Conservation (phyloP, 2,113 vertebrate species). For the Sakesphorus luctuosus region DNA sequence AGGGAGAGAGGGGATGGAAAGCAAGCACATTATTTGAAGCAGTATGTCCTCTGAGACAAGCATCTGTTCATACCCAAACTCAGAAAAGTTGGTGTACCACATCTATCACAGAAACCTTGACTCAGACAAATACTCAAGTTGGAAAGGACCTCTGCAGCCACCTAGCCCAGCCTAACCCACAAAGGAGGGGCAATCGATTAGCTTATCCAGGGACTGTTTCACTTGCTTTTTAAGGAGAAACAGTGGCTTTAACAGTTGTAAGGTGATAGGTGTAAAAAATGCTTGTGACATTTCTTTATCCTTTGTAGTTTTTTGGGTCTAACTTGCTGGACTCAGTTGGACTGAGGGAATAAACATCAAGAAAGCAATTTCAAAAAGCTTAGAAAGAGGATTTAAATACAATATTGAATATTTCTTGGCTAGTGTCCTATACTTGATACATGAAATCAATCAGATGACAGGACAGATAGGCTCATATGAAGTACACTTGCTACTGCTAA, state of each 20-base stretch:
- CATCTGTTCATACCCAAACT: background rate
- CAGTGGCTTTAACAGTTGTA: background rate
- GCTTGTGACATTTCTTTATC: background rate
- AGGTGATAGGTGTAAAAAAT: background rate
- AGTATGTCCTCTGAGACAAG: background rate
- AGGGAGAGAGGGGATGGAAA: background rate
- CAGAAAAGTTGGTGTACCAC: background rate
- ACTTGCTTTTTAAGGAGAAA: background rate
- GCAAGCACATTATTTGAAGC: background rate
- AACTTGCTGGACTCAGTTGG: too few species aligned
- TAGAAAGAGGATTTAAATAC: background rate
- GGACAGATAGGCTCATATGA: background rate
- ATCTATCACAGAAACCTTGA: background rate
- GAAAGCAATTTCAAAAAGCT: slow-evolving; percentile 29
- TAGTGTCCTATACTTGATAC: background rate
- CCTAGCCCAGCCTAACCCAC: background rate
- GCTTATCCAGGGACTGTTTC: background rate
- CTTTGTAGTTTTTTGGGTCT: background rate
- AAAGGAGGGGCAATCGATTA: background rate
- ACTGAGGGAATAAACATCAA: background rate
- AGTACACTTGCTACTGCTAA: background rate
- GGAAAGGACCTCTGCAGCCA: background rate
- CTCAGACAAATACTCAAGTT: background rate
- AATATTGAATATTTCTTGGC: slow-evolving; percentile 18
- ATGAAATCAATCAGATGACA: slow-evolving; percentile 38